These are phyloP conservation scores for Diceros bicornis DNA, from an alignment of 2,797 vertebrate species.

Conservation along the genomic window DNA sequence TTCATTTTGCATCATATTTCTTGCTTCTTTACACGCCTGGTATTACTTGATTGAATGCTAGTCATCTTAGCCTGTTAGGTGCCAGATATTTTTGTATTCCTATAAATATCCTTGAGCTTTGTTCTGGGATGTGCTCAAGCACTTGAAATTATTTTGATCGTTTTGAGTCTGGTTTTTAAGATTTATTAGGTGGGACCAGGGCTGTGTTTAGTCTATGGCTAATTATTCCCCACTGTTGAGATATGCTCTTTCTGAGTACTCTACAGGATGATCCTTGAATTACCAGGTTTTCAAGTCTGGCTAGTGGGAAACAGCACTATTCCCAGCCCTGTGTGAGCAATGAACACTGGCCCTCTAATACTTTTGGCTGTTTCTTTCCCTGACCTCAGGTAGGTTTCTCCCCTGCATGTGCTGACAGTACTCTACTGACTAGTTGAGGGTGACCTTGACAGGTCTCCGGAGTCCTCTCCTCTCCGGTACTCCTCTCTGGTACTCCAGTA, in stretches of 20 bases:
- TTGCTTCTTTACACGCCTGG: background rate
- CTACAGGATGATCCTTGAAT: background rate
- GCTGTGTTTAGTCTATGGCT: too few species aligned
- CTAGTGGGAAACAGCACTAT: background rate
- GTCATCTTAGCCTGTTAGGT: background rate
- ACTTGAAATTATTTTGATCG: background rate
- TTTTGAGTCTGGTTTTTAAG: background rate
- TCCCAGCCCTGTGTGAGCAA: background rate
- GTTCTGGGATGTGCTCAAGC: background rate
- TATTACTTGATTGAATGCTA: background rate
- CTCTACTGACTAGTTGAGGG: background rate
- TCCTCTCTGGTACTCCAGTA: background rate
- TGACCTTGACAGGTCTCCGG: background rate
- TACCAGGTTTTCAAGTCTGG: background rate
- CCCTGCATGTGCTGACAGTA: fast-evolving
- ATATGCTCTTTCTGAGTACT: background rate
- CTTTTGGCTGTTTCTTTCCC: background rate
- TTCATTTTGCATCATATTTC: background rate
- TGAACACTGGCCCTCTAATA: fast-evolving
- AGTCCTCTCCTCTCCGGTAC: background rate
- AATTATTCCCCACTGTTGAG: background rate
- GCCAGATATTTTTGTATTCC: background rate
- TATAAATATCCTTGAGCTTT: background rate
- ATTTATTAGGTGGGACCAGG: background rate
- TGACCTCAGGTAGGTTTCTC: background rate